Conservation (phyloP, 2,888 invertebrate genomes). For the Papilio demoleus region DNA sequence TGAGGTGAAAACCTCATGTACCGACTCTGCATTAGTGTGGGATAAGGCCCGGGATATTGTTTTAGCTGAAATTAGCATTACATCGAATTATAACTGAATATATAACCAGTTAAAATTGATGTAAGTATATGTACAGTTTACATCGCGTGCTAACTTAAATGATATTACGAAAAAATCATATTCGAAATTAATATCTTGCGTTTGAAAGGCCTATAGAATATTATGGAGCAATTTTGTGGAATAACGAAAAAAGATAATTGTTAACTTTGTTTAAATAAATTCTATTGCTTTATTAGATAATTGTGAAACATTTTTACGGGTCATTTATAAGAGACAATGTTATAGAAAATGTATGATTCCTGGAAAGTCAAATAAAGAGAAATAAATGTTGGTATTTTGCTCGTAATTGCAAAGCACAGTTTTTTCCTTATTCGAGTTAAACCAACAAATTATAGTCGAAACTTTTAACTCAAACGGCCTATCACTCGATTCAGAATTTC, state of each 20-base stretch:
- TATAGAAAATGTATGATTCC: not conserved
- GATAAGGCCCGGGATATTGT: not conserved
- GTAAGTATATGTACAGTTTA: not conserved
- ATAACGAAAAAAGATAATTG: constrained; percentile 19
- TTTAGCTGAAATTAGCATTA: not conserved
- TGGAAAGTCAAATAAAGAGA: not conserved
- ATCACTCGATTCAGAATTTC: constrained; percentile 47
- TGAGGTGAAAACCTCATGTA: too few relatives aligned
- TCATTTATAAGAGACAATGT: not conserved
- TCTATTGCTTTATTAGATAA: not conserved
- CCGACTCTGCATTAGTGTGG: too few relatives aligned
- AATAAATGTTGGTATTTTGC: not conserved
- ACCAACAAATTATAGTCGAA: constrained; percentile 41
- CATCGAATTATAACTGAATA: not conserved
- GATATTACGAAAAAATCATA: constrained; percentile 20
- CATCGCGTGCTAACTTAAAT: constrained; percentile 24
- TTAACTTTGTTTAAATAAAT: not conserved
- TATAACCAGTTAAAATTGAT: not conserved
- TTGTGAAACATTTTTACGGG: not conserved
- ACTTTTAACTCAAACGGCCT: constrained; percentile 40
- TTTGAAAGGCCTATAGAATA: constrained; percentile 16
- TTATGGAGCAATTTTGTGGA: constrained; percentile 22
- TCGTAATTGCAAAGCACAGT: not conserved
- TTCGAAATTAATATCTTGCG: constrained; percentile 21
- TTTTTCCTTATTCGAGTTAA: not conserved